A percentile compares a stretch with the other conserved stretches of the same genome.
Evolutionary conservation across 2,113 vertebrate genomes (phyloP).

Genomic region (Axis porcinus): DNA sequence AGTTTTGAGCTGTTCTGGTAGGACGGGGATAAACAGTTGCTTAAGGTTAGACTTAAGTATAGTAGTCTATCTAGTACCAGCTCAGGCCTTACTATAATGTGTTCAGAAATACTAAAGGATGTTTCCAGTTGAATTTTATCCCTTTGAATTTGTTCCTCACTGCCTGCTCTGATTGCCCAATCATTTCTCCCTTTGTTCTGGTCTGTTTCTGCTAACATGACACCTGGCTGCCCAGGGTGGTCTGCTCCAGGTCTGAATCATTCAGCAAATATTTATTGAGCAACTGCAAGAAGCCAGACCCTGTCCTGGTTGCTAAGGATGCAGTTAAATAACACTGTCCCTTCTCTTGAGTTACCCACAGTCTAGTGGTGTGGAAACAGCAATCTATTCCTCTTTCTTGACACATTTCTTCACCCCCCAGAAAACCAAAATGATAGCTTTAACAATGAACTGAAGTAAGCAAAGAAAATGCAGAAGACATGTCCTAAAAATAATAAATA

Average conservation of each 20-base stretch:
- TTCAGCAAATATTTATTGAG: conserved; percentile 61
- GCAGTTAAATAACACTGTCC: conserved; percentile 23
- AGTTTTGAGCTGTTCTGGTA: neutral
- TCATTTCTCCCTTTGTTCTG: neutral
- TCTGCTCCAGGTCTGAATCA: conserved; percentile 45
- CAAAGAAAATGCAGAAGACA: neutral
- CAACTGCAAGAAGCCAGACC: conserved; percentile 17
- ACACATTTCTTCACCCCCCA: neutral
- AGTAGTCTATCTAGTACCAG: neutral
- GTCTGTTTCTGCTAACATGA: conserved; percentile 3
- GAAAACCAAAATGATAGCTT: neutral
- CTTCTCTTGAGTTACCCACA: neutral
- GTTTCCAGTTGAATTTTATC: neutral
- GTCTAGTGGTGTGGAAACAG: neutral
- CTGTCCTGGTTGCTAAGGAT: conserved; percentile 43
- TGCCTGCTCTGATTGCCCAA: neutral
- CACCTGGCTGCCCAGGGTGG: conserved; percentile 42
- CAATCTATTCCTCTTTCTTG: conserved; percentile 3
- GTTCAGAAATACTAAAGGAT: neutral
- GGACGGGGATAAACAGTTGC: neutral
- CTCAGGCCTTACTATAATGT: neutral
- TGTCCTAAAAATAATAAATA: neutral
- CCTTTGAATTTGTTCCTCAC: neutral
- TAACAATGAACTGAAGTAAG: neutral
- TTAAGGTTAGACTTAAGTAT: neutral